Percentiles rank a stretch among this genome's conserved stretches.
These are phyloP conservation scores for Dufourea novaeangliae DNA, from an alignment of 1,140 invertebrate species.

Conservation along the genomic window DNA sequence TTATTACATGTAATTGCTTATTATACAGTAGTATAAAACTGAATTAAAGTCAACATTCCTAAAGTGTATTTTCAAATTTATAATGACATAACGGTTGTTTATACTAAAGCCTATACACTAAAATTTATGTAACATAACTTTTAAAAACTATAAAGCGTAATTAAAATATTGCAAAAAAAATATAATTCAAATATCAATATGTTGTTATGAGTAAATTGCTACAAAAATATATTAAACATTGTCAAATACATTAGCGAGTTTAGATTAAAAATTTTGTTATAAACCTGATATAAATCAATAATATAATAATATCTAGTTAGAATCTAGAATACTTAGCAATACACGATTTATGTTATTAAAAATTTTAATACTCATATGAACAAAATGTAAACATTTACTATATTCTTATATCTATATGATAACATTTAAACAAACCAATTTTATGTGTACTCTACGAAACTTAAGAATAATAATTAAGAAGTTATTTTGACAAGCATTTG, in stretches of 20 bases:
- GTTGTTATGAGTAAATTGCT: neutral
- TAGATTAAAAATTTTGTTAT: neutral
- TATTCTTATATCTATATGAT: neutral
- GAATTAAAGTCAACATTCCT: neutral
- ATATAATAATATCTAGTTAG: neutral
- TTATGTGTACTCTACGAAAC: conserved; percentile 5
- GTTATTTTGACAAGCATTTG: conserved; percentile 44
- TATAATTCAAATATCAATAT: neutral
- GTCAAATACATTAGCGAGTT: neutral
- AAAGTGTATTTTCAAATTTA: neutral
- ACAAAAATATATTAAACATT: neutral
- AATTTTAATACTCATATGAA: conserved; percentile 15
- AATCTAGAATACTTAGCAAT: neutral
- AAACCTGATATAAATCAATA: neutral
- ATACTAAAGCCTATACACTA: neutral
- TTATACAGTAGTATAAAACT: neutral
- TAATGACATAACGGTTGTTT: neutral
- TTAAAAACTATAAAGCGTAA: neutral
- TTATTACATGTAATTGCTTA: neutral
- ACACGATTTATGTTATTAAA: neutral
- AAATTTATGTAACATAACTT: conserved; percentile 3
- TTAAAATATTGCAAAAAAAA: neutral
- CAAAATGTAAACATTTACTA: neutral
- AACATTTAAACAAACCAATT: conserved; percentile 27
- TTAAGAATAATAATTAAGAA: conserved; percentile 5